Base-by-base conservation (phyloP, 2,888 invertebrate genomes). In the Drosophila demipolita region DNA sequence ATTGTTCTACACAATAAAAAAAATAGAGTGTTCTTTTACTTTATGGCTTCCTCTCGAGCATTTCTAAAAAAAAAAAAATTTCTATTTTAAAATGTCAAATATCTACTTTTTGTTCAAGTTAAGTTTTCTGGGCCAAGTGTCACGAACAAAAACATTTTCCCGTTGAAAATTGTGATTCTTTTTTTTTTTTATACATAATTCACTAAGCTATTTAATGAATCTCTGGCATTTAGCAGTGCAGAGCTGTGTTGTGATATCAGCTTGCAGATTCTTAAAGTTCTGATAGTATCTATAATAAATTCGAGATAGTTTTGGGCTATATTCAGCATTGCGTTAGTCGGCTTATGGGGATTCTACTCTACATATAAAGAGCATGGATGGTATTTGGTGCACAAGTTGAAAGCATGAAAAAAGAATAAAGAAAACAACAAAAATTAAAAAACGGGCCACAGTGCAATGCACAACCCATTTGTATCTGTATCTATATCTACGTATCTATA, bases 331-430 rank as follows among this genome's bases (percentile, higher is more conserved):
- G 45, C 20, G 23, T 17, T 17, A 8, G 53, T 38, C 26, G 48
- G 48, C 52, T 38, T 53, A 55, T 50, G 66, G 59, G 49, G 48
- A 49, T 50, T 55, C 61, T 48, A 45, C 8, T 53, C 15, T 53
- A 61, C 38, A 68, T 70, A 62, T 69, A 74, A 66, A 63, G 78
- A 63, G 78, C 67, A 67, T 66, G 78, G 61, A 66, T 67, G 81
- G 81, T 85, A 83, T 83, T 83, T 87, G 88, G 82, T 82, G 75
- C 82, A 87, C 79, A 81, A 78, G 72, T 81, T 68, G 58, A 73
- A 45, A 50, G 53, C 66, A 64, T 58, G 62, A 54, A 49, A 42
- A 33, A 42, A 35, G 2, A 40, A 59, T 11, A 59, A n/a, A 59
- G 40, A n/a, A 49, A 20, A 20, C 8, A 35, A 29, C 17, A 9